phyloP scores from a whole-genome alignment of 1,140 invertebrate genomes.

The Aradophagus sp. region DNA sequence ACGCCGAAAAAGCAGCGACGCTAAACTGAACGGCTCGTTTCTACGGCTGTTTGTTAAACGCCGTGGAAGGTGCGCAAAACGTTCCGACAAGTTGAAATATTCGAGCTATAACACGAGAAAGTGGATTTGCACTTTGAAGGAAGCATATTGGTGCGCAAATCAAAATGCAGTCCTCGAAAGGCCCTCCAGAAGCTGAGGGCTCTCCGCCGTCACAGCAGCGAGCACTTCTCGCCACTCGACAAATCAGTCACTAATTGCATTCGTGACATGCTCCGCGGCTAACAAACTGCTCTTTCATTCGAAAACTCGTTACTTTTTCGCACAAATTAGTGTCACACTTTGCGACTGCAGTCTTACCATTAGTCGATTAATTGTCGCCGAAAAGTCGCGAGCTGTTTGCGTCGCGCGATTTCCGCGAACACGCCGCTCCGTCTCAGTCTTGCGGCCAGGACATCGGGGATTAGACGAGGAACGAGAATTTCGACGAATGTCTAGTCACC shows the following conservation, averaged over 20 bases:
- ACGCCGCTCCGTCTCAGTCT: no score
- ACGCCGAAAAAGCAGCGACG: no score
- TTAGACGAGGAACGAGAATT: conserved; percentile 9
- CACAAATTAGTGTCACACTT: conserved; percentile 29
- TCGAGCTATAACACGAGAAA: conserved; percentile 50
- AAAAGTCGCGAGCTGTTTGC: no score
- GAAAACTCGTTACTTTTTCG: conserved; percentile 40
- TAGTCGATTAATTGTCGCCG: conserved; percentile 10
- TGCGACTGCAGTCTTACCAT: conserved; percentile 3
- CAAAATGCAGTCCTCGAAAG: conserved; percentile 72
- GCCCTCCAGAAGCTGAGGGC: conserved; percentile 66
- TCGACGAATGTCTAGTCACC: conserved; percentile 17
- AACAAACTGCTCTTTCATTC: conserved; percentile 68
- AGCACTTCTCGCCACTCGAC: conserved; percentile 69
- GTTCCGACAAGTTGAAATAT: conserved; percentile 37
- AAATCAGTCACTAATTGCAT: conserved; percentile 75
- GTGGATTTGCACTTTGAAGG: conserved; percentile 66
- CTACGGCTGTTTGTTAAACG: conserved; percentile 22
- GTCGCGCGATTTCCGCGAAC: no score
- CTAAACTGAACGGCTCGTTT: no score
- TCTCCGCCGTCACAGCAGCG: conserved; percentile 68
- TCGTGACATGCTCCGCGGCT: conserved; percentile 72
- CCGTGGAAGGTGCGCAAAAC: conserved; percentile 26
- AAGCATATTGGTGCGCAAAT: conserved; percentile 70
- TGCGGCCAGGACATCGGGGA: no score